phyloP scores from a whole-genome alignment of 2,113 vertebrate genomes.

The Rhinoderma darwinii region DNA sequence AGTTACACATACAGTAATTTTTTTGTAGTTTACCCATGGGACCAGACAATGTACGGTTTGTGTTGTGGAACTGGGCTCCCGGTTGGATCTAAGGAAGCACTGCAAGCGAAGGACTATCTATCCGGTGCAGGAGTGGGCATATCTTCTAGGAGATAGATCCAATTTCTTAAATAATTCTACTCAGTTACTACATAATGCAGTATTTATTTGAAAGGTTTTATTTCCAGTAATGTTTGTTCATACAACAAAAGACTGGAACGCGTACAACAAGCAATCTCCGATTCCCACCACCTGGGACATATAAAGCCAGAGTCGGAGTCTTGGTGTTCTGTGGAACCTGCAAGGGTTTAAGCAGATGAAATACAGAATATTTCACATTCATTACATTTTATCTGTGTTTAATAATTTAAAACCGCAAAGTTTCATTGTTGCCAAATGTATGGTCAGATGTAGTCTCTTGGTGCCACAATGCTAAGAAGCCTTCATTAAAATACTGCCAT shows the following conservation, averaged over 20 bases:
- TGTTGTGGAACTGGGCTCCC: neutral
- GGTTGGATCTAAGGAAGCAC: neutral
- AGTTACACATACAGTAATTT: neutral
- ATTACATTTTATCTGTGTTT: slow-evolving; percentile 19
- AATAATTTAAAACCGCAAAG: slow-evolving; percentile 32
- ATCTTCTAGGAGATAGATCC: neutral
- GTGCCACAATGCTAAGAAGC: neutral
- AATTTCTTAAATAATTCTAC: slow-evolving; percentile 6
- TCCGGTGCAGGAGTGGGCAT: neutral
- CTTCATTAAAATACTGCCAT: neutral
- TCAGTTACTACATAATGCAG: slow-evolving; percentile 2
- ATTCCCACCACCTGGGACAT: slow-evolving; percentile 5
- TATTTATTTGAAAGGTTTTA: slow-evolving; percentile 20
- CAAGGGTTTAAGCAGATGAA: neutral
- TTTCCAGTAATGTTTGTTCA: slow-evolving; percentile 2
- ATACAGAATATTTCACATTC: slow-evolving; percentile 1
- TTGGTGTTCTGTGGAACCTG: neutral
- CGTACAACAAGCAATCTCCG: neutral
- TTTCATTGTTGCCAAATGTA: slow-evolving; percentile 16
- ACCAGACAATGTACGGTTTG: neutral
- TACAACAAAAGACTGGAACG: neutral
- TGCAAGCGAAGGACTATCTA: neutral
- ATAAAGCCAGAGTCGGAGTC: neutral
- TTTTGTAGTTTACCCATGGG: neutral
- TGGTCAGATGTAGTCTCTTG: neutral